Percentiles rank a stretch among this genome's conserved stretches.
phyloP scores from a whole-genome alignment of 2,888 invertebrate genomes.

The Aphidius colemani region DNA sequence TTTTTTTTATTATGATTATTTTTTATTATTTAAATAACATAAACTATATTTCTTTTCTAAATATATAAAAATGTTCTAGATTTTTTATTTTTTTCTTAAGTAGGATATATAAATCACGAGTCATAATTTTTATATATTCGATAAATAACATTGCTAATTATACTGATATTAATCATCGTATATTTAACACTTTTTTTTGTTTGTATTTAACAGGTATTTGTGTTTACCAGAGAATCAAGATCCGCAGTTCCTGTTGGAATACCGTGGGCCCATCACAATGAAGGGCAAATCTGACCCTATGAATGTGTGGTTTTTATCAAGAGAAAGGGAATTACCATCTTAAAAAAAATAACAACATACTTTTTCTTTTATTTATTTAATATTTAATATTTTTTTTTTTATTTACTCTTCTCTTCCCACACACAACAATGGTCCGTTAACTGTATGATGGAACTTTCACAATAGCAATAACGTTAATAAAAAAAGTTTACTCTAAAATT shows the following conservation, averaged over 20 bases:
- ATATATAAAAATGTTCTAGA: no score
- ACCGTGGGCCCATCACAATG: conserved; percentile 88
- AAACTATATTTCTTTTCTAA: no score
- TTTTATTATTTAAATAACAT: not conserved
- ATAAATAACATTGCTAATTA: conserved; percentile 9
- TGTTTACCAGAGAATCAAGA: conserved; percentile 82
- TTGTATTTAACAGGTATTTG: conserved; percentile 69
- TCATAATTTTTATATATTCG: not conserved
- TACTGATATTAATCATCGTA: conserved; percentile 4
- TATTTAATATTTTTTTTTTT: not conserved
- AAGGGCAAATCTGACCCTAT: conserved; percentile 93
- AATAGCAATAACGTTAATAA: conserved; percentile 40
- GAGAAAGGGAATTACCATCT: conserved; percentile 53
- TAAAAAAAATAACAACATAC: conserved; percentile 35
- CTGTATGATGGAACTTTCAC: conserved; percentile 33
- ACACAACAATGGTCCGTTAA: conserved; percentile 24
- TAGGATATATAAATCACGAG: not conserved
- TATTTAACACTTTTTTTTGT: not conserved
- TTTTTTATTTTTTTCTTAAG: no score
- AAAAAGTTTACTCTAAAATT: no score
- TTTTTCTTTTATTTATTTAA: not conserved
- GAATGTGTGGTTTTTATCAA: conserved; percentile 87
- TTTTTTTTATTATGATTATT: not conserved
- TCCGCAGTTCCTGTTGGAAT: conserved; percentile 81
- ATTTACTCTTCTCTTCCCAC: conserved; percentile 20